Base-by-base conservation (phyloP, 2,113 vertebrate species). In the Reinhardtius hippoglossoides region DNA sequence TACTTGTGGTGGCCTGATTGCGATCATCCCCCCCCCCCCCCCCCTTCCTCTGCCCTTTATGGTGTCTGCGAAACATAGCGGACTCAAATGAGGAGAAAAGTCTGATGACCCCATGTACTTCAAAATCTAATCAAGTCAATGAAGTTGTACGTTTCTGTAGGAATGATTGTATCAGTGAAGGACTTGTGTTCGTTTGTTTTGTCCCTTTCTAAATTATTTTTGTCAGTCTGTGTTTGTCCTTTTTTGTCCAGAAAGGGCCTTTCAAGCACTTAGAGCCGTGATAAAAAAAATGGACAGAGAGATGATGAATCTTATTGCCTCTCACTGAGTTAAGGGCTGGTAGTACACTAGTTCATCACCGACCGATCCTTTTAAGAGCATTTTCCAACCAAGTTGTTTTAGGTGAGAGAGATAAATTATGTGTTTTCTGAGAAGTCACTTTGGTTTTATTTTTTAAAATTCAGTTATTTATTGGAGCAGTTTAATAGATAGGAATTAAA, bases 261-360 rank as follows among this genome's bases (percentile, higher is more conserved):
- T 78, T 87, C 42, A 74, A 87, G 87, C 81, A 87, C 82, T 85
- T 88, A 67, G 16, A 82, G 57, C 55, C 15, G 62, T 87, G 23
- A 67, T 68, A 68, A 40, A 1, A 37, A 46, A 61, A 70, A 76
- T 37, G 52, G 71, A 79, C 64, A 8, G 20, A 69, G 68, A 81
- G 78, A 69, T 79, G 68, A 83, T 63, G 59, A 78, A 80, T 87
- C 23, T 82, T 13, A 8, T 83, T 80, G 83, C 84, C 84, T 92
- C 85, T 86, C 67, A 88, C 76, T 10, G 78, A 87, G 79, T 86
- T n/a, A 94, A 94, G 92, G 91, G 92, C 93, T 94, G 88, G 90
- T 90, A 89, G 88, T 91, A 67, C 62, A 73, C 81, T 91, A 88
- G 88, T 86, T 88, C 76, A 88, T 87, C 80, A 71, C 78, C 61